Evolutionary conservation across 2,113 vertebrate genomes (phyloP).

Genomic region (Aphyosemion australe): DNA sequence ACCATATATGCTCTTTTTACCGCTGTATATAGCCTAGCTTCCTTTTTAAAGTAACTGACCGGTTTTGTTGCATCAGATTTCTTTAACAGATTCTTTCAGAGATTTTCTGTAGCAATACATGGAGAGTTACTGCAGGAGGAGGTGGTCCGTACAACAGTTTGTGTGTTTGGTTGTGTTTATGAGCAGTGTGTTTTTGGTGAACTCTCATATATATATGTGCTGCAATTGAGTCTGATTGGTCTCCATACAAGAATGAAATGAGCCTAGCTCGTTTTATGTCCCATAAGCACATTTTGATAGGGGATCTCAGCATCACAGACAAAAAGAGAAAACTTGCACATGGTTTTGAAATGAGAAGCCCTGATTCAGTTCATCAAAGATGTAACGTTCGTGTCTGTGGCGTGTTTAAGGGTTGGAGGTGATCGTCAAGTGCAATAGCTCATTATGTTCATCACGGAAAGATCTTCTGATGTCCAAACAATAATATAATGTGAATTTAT

Average conservation of each 20-base stretch:
- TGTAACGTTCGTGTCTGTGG: slow-evolving; percentile 23
- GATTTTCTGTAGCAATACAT: slow-evolving; percentile 31
- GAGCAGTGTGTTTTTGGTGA: too few species aligned
- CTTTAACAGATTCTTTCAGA: slow-evolving; percentile 11
- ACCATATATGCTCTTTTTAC: slow-evolving; percentile 62
- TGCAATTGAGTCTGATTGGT: slow-evolving; percentile 19
- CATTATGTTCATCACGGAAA: slow-evolving; percentile 36
- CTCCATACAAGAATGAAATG: slow-evolving; percentile 11
- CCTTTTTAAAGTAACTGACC: slow-evolving; percentile 34
- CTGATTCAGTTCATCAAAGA: slow-evolving; percentile 17
- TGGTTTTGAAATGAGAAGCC: slow-evolving; percentile 15
- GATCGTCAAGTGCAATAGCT: slow-evolving; percentile 60
- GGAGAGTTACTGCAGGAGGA: slow-evolving; percentile 20
- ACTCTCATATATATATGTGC: background rate
- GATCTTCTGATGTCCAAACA: slow-evolving; percentile 19
- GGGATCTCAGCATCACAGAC: slow-evolving; percentile 30
- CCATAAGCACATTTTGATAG: slow-evolving; percentile 39
- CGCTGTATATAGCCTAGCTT: slow-evolving; percentile 59
- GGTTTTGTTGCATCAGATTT: slow-evolving; percentile 25
- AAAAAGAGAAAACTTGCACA: slow-evolving; percentile 27
- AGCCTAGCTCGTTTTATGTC: slow-evolving; percentile 22
- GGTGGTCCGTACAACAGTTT: background rate
- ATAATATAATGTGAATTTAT: slow-evolving; percentile 34
- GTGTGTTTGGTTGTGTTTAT: slow-evolving; percentile 31
- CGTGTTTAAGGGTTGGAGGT: slow-evolving; percentile 35